A percentile compares a stretch with the other conserved stretches of the same genome.
phyloP scores from a whole-genome alignment of 1,140 invertebrate genomes.

The Drosophila repletoides region DNA sequence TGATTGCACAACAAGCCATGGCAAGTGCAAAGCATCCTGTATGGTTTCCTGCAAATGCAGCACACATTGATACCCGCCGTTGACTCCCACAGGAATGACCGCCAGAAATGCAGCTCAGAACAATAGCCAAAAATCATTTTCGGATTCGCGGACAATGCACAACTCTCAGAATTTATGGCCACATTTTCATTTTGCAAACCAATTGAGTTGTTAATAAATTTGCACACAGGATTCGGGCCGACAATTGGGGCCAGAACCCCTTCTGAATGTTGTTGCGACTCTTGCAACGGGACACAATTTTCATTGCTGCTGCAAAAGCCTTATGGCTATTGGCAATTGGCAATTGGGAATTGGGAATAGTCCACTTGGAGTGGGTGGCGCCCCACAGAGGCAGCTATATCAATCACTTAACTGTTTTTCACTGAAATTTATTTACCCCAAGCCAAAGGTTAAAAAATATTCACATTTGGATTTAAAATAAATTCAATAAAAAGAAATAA shows the following conservation, averaged over 20 bases:
- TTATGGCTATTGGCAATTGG: too few species aligned
- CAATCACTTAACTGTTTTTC: constrained; percentile 68
- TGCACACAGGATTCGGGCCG: constrained; percentile 4
- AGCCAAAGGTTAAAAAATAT: constrained; percentile 25
- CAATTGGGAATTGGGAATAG: not conserved
- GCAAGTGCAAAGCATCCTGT: constrained; percentile 6
- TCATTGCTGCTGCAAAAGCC: constrained; percentile 24
- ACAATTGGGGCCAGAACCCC: not conserved
- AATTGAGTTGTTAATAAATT: constrained; percentile 49
- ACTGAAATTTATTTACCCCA: constrained; percentile 38
- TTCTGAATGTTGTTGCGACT: not conserved
- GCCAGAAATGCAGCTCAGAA: not conserved
- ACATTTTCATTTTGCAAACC: constrained; percentile 29
- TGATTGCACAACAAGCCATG: constrained; percentile 10
- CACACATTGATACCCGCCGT: not conserved
- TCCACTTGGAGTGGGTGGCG: not conserved
- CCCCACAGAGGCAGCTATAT: constrained; percentile 46
- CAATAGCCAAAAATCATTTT: constrained; percentile 29
- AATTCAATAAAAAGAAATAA: constrained; percentile 34
- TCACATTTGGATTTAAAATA: constrained; percentile 45
- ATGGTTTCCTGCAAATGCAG: not conserved
- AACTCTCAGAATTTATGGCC: constrained; percentile 23
- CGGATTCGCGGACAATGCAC: not conserved
- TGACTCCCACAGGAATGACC: not conserved
- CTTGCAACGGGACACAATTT: constrained; percentile 41